Evolutionary conservation across 2,113 vertebrate genomes (phyloP).

Genomic region (Danionella cerebrum): DNA sequence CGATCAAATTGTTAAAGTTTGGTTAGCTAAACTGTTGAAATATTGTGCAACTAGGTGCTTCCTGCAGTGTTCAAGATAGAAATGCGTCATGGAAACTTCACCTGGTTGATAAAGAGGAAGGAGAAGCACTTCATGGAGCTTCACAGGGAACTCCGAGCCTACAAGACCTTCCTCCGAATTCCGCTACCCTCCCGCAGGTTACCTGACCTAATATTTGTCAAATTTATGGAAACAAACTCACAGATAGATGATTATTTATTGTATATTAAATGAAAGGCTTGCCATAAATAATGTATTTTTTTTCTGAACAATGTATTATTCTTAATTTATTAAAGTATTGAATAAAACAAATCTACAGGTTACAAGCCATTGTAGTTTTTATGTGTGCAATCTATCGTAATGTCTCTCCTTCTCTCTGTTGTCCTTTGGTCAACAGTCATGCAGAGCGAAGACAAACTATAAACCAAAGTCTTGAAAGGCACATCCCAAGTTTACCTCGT

Average conservation of each 20-base stretch:
- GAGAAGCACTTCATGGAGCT: slow-evolving; percentile 95
- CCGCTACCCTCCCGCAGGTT: slow-evolving; percentile 56
- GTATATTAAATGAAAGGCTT: too few relatives aligned
- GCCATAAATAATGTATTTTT: too few relatives aligned
- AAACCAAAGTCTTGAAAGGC: slow-evolving; percentile 59
- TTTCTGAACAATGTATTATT: too few relatives aligned
- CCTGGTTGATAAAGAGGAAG: slow-evolving; percentile 91
- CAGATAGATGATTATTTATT: background rate
- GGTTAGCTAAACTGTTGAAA: too few relatives aligned
- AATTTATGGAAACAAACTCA: background rate
- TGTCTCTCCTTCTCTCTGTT: background rate
- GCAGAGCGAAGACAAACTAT: slow-evolving; percentile 77
- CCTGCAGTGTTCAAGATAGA: slow-evolving; percentile 85
- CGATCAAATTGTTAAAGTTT: too few relatives aligned
- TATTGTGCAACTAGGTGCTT: slow-evolving; percentile 57
- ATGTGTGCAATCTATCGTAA: background rate
- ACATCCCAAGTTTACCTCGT: slow-evolving; percentile 79
- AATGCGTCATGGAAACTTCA: slow-evolving; percentile 86
- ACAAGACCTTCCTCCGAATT: slow-evolving; percentile 60
- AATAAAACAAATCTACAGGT: too few relatives aligned
- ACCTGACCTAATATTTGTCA: background rate
- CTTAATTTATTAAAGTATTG: too few relatives aligned
- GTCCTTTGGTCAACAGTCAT: slow-evolving; percentile 63
- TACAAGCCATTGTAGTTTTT: background rate
- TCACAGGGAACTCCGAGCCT: slow-evolving; percentile 77